Conservation (phyloP, 1,140 invertebrate genomes). For the Tachypleus tridentatus region DNA sequence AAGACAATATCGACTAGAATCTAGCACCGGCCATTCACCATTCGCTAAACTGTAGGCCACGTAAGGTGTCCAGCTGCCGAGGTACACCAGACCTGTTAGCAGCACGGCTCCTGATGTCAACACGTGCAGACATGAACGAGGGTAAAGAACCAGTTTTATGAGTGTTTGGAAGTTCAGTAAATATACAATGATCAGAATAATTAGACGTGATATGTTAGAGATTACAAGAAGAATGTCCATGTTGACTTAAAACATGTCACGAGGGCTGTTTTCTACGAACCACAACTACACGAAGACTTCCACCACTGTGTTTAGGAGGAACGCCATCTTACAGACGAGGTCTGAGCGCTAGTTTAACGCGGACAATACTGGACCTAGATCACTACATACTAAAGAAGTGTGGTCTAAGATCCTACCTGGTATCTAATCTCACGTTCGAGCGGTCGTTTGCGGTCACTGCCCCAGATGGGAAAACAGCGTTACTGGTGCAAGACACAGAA, state of each 20-base stretch:
- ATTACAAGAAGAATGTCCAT: conserved; percentile 15
- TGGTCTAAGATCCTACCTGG: too few relatives aligned
- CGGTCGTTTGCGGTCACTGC: too few relatives aligned
- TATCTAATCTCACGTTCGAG: too few relatives aligned
- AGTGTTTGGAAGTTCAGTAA: conserved; percentile 15
- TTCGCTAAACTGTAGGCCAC: conserved; percentile 18
- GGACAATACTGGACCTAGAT: too few relatives aligned
- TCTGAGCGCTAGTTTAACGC: too few relatives aligned
- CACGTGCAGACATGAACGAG: conserved; percentile 11
- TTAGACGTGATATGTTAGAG: conserved; percentile 13
- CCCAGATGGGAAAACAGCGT: too few relatives aligned
- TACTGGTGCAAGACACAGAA: too few relatives aligned
- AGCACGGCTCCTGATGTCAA: conserved; percentile 15
- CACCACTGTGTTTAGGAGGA: too few relatives aligned
- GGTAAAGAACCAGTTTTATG: conserved; percentile 11
- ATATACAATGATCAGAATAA: conserved; percentile 13
- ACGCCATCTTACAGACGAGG: too few relatives aligned
- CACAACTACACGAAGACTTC: too few relatives aligned
- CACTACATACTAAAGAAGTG: too few relatives aligned
- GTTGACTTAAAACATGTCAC: neutral
- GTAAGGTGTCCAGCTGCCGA: conserved; percentile 21
- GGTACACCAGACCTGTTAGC: conserved; percentile 14
- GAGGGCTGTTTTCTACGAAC: too few relatives aligned
- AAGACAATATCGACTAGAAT: conserved; percentile 18
- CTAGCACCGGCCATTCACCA: conserved; percentile 21